These are phyloP conservation scores for Laupala kohalensis DNA, from an alignment of 1,140 invertebrate genomes.

Conservation along the genomic window DNA sequence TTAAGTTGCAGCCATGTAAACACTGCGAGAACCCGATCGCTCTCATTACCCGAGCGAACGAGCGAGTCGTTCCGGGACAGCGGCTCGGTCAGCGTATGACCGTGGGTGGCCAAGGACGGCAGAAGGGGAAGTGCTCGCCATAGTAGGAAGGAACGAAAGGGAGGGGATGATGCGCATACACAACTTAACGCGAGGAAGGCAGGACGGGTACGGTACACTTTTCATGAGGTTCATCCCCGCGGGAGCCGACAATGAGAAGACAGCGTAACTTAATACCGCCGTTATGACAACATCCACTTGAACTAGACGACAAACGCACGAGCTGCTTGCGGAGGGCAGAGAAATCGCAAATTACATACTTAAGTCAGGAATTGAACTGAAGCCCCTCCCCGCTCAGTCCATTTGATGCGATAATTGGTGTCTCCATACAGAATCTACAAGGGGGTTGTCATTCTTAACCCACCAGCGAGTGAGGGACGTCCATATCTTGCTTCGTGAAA, in stretches of 20 bases:
- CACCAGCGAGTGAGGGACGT: too few relatives aligned
- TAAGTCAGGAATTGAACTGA: neutral
- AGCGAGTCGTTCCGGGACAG: neutral
- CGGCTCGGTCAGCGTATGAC: neutral
- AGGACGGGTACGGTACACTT: too few relatives aligned
- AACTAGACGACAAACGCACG: neutral
- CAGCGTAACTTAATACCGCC: neutral
- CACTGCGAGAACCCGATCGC: neutral
- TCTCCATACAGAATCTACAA: neutral
- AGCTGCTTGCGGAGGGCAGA: neutral
- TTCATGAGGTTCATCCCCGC: too few relatives aligned
- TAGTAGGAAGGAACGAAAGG: neutral
- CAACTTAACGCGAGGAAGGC: neutral
- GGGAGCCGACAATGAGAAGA: neutral
- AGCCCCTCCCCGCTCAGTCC: neutral
- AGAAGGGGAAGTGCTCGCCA: too few relatives aligned
- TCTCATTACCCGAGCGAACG: neutral
- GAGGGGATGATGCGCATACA: neutral
- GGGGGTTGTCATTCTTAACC: neutral
- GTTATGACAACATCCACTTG: neutral
- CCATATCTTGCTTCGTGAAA: neutral
- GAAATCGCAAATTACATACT: neutral
- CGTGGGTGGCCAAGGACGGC: neutral
- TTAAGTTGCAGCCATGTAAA: neutral
- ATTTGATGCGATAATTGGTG: neutral